Base-by-base conservation (phyloP, 2,888 invertebrate genomes). In the Epinotia brunnichana region DNA sequence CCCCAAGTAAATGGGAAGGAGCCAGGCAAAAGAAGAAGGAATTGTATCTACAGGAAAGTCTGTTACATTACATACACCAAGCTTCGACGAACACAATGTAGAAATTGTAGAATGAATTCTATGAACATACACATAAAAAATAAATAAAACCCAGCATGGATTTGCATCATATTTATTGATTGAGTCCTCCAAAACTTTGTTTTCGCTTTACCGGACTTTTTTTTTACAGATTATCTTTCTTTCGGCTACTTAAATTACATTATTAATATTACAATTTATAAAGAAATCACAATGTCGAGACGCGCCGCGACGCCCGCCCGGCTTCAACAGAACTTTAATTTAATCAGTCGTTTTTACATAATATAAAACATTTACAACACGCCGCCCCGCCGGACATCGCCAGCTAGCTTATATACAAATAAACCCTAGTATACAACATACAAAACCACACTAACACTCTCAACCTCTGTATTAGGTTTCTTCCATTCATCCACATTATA, bases 121-220 rank as follows among this genome's bases (percentile, higher is more conserved):
- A 41, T 41, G 41, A 41, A 41, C 41, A 41, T 13, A 2, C 0
- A 48, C 15, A 24, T 54, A 48, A 5, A 15, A 17, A 44, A 39
- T 21, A 85, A 91, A 90, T 88, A 80, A 91, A 91, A 90, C 87
- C 82, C 84, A 81, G 66, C 57, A 74, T 86, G 86, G 88, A 90
- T 91, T 91, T 89, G 87, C 89, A 89, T 92, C 88, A 89, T 91
- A 92, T 93, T 93, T 93, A 93, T 92, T 92, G 89, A 90, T 91
- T 89, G 87, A 56, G 91, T 91, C 90, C 91, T 90, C 86, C 85
- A 88, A 88, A 90, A 89, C 87, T 87, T 87, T 87, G 87, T 90
- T 88, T 89, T 88, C 84, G 87, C 87, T 85, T 83, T 82, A 91
- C 85, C 88, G 92, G 93, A 92, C 91, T 86, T n/a, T 48, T 86